These are phyloP conservation scores for Aspiorhynchus laticeps DNA, from an alignment of 2,113 vertebrate genomes.

Conservation along the genomic window DNA sequence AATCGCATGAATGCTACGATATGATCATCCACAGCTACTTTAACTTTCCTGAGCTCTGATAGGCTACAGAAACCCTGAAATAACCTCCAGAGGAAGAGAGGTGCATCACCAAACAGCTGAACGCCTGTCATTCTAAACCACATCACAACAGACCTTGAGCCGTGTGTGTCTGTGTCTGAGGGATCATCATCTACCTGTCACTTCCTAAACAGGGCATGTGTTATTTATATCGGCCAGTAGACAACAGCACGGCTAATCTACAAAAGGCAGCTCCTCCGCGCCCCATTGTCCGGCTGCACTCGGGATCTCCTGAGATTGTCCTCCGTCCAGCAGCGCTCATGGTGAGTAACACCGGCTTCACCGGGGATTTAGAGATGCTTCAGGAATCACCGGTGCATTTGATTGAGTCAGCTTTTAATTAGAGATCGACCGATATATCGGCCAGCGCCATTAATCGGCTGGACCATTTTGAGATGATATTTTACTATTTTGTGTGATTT, in stretches of 20 bases:
- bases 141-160: constrained; percentile 62
- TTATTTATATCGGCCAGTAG: constrained; percentile 90
- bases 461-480: background rate
- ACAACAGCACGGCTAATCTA: constrained; percentile 62
- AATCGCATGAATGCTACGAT: background rate
- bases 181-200: constrained; percentile 82
- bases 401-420: background rate
- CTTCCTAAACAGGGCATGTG: constrained; percentile 96
- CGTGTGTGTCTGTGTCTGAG: background rate
- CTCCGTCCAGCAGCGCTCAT: constrained; percentile 70
- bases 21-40: background rate
- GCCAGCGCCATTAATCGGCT: background rate
- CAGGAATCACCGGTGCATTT: background rate
- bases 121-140: constrained; percentile 69
- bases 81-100: background rate
- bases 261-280: constrained; percentile 69
- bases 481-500: too few species aligned
- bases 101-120: constrained; percentile 40
- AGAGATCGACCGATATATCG: too few species aligned
- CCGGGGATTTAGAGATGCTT: background rate
- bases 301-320: constrained; percentile 48
- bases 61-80: background rate
- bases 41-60: background rate
- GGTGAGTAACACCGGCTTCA: constrained; percentile 77
- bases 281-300: constrained; percentile 70